phyloP scores from a whole-genome alignment of 1,140 invertebrate genomes.

The Ceratina japonica region DNA sequence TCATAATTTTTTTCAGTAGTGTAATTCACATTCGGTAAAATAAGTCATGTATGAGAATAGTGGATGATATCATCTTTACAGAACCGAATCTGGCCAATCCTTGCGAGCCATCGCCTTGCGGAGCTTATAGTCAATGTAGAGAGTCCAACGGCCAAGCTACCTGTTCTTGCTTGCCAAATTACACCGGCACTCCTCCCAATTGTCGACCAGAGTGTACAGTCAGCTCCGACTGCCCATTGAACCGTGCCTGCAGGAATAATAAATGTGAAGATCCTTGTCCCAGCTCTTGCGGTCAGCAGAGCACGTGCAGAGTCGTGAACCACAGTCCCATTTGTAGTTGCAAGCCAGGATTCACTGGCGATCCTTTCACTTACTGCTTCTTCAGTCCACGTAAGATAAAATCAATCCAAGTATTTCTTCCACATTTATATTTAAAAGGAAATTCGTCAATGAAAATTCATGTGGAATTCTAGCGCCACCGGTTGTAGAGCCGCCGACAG shows the following conservation, averaged over 20 bases:
- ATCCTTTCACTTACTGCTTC: slow-evolving; percentile 81
- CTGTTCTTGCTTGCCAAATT: slow-evolving; percentile 84
- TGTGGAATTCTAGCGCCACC: background rate
- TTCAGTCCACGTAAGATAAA: slow-evolving; percentile 67
- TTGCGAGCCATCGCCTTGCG: slow-evolving; percentile 87
- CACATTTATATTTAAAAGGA: slow-evolving; percentile 67
- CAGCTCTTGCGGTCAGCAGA: slow-evolving; percentile 85
- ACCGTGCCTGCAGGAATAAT: slow-evolving; percentile 84
- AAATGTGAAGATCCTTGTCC: slow-evolving; percentile 85
- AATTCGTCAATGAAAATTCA: background rate
- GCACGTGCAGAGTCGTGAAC: slow-evolving; percentile 85
- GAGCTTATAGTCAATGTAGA: slow-evolving; percentile 84
- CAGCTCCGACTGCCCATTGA: slow-evolving; percentile 84
- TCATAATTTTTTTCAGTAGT: too few species aligned
- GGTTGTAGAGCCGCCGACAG: slow-evolving; percentile 4
- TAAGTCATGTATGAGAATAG: slow-evolving; percentile 26
- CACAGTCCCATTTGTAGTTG: slow-evolving; percentile 87
- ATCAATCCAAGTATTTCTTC: background rate
- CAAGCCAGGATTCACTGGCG: slow-evolving; percentile 78
- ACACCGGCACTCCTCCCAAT: slow-evolving; percentile 82
- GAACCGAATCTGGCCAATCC: slow-evolving; percentile 75
- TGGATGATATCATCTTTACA: background rate
- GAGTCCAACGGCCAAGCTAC: slow-evolving; percentile 82
- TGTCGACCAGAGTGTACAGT: slow-evolving; percentile 84
- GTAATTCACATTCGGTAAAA: background rate